Evolutionary conservation across 1,140 invertebrate genomes (phyloP).

Genomic region (Geopemphigus sp.): DNA sequence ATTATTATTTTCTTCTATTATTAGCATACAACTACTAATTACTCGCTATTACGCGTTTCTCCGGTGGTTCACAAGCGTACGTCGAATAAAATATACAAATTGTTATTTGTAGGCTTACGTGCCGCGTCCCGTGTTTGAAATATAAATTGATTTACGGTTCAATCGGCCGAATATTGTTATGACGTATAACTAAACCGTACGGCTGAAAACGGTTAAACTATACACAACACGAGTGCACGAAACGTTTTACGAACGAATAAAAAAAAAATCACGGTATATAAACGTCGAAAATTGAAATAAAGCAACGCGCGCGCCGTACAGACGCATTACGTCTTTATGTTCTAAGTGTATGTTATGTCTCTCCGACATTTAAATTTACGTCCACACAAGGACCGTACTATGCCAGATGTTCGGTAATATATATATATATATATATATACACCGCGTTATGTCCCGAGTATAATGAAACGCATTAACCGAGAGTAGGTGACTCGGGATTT

Average conservation of each 20-base stretch:
- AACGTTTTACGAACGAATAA: constrained; percentile 10
- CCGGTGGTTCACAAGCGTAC: no score
- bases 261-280: no score
- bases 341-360: not conserved
- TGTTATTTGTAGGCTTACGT: no score
- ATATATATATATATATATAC: not conserved
- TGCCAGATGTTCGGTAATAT: constrained; percentile 11
- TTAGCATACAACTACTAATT: no score
- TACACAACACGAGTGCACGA: no score
- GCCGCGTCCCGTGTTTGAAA: no score
- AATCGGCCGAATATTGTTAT: constrained; percentile 7
- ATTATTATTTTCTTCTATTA: not conserved
- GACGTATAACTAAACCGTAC: not conserved
- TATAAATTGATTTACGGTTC: not conserved
- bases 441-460: no score
- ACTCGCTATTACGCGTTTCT: no score
- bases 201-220: no score
- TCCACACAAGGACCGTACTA: not conserved
- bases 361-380: constrained; percentile 31
- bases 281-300: not conserved
- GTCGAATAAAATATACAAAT: no score
- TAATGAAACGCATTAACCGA: not conserved
- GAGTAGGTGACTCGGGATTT: not conserved
- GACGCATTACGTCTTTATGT: no score
- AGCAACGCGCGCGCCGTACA: not conserved